A percentile compares a stretch with the other conserved stretches of the same genome.
These are phyloP conservation scores for Zeugodacus cucurbitae DNA, from an alignment of 1,140 invertebrate genomes.

Conservation along the genomic window DNA sequence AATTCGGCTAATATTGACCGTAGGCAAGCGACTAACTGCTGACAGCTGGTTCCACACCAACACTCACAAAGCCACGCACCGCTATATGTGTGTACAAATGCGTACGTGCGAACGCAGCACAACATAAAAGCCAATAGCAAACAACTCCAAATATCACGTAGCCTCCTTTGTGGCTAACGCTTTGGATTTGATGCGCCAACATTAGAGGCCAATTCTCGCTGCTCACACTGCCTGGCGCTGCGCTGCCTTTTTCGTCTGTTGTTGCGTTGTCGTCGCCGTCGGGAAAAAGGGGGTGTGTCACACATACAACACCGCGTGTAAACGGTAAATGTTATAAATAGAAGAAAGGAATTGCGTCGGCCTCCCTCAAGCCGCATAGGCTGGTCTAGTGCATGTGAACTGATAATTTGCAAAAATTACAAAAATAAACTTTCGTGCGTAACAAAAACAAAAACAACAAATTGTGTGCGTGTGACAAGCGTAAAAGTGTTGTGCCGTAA, in stretches of 20 bases:
- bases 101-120: background rate
- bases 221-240: background rate
- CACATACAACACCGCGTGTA: background rate
- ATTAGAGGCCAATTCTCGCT: background rate
- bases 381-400: background rate
- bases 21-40: background rate
- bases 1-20: background rate
- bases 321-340: background rate
- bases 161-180: background rate
- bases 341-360: background rate
- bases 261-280: background rate
- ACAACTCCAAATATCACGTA: background rate
- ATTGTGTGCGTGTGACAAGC: background rate
- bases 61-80: background rate
- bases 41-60: background rate
- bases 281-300: slow-evolving; percentile 3
- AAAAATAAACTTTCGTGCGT: background rate
- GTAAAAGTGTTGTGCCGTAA: background rate
- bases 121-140: background rate
- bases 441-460: background rate
- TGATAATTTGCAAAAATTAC: background rate
- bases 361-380: background rate
- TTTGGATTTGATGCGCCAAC: background rate
- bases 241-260: background rate
- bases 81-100: background rate